Conservation (phyloP, 1,140 invertebrate genomes). For the Lineus longissimus region DNA sequence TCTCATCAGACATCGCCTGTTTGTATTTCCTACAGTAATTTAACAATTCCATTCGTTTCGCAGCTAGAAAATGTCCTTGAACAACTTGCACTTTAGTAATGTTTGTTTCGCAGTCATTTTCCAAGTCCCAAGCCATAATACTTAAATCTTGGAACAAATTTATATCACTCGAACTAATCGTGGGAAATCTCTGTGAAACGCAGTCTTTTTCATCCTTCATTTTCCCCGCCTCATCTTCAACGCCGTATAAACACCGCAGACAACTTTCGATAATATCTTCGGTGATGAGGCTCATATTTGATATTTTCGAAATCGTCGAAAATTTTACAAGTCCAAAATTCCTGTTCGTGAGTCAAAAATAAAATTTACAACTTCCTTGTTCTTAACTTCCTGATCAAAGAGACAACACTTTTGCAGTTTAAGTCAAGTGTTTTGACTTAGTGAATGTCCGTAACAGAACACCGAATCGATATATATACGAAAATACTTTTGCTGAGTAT, state of each 20-base stretch:
- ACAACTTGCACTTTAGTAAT: neutral
- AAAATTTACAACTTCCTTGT: neutral
- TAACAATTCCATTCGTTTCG: neutral
- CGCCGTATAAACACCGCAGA: conserved; percentile 1
- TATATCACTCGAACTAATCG: neutral
- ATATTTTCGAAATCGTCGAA: neutral
- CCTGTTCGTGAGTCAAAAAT: neutral
- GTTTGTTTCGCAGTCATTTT: conserved; percentile 1
- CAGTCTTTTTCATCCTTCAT: too few species aligned
- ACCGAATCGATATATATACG: neutral
- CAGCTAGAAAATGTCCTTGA: neutral
- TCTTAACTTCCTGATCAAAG: too few species aligned
- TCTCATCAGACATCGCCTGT: neutral
- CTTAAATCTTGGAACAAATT: neutral
- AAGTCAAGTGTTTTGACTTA: neutral
- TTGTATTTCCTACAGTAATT: neutral
- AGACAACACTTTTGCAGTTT: neutral
- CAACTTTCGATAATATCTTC: neutral
- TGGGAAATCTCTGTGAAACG: neutral
- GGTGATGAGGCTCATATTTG: conserved; percentile 1
- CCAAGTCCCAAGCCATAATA: conserved; percentile 5
- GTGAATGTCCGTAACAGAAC: neutral
- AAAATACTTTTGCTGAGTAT: neutral
- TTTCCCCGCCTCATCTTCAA: neutral
- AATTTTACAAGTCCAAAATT: neutral